Evolutionary conservation across 2,888 invertebrate genomes (phyloP), one percentile per base, ranked within the genome.

Genomic region (Cephus nigrinus): DNA sequence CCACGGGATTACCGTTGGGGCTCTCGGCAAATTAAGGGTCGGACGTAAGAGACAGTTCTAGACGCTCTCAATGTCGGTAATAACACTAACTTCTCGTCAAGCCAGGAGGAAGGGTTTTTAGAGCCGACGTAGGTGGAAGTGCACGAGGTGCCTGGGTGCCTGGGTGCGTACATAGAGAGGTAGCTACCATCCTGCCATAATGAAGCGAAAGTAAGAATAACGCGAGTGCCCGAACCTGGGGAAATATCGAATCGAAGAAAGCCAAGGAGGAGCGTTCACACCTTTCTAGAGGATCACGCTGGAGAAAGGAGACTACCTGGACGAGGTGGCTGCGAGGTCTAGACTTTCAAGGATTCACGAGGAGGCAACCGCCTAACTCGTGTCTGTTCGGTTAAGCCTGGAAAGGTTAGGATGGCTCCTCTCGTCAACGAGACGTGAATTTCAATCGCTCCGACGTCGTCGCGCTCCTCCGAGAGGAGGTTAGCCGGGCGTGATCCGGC

Each of bases 41-140:
- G 81, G 74, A 80, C 78, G 79, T 83, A 80, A 83, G 83, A 81
- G 83, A 85, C 84, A 84, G 82, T 85, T 84, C 86, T 80, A 81
- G 83, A 83, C 84, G 82, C 76, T 79, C 79, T 83, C 86, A 86
- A 87, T 86, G 87, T 81, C 81, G 84, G 86, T 85, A 88, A 89
- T 89, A 89, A 88, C 86, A 86, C 86, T 89, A 88, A 89, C 87
- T 88, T 88, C 88, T 88, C 82, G 87, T 89, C 85, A 87, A 80
- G 74, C 77, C 55, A 23, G 55, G 9, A 55, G 55, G 75, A 77
- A 71, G 77, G 76, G 77, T 68, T 75, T 69, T 69, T 55, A 55
- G 77, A 74, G 33, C 68, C 32, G 34, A 68, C 75, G 78, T 80
- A 77, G 80, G 79, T 73, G 79, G 77, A 78, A 77, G 74, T 36